phyloP scores from a whole-genome alignment of 2,888 invertebrate genomes.

The Trichogramma evanescens region DNA sequence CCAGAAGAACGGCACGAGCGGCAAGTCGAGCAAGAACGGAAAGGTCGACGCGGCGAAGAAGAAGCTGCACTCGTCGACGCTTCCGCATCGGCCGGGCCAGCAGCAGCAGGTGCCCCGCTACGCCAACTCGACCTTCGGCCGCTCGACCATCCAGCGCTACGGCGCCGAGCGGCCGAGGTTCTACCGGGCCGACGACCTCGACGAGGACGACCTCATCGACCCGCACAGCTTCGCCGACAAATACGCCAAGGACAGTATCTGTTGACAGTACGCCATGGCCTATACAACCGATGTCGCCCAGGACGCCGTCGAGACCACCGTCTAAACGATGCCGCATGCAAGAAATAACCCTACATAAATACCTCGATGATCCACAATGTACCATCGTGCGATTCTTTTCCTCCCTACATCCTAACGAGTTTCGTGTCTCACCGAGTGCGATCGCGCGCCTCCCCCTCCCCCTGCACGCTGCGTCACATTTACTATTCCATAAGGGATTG shows the following conservation, averaged over 20 bases:
- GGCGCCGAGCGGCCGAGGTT: constrained; percentile 3
- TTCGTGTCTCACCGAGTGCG: too few relatives aligned
- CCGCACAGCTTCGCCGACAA: constrained; percentile 30
- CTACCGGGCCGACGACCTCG: not conserved
- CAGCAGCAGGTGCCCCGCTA: constrained; percentile 19
- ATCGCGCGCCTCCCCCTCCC: too few relatives aligned
- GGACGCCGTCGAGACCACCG: constrained; percentile 41
- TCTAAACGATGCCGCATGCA: constrained; percentile 29
- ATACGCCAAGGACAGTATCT: constrained; percentile 64
- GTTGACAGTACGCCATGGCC: constrained; percentile 58
- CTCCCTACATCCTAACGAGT: too few relatives aligned
- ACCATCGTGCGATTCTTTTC: too few relatives aligned
- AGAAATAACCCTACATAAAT: not conserved
- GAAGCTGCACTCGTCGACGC: not conserved
- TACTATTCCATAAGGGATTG: too few relatives aligned
- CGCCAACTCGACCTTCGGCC: constrained; percentile 14
- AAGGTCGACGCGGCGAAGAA: constrained; percentile 28
- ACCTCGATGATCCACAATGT: not conserved
- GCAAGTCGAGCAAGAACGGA: constrained; percentile 44
- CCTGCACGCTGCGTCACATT: too few relatives aligned
- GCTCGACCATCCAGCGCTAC: constrained; percentile 24
- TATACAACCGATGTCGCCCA: constrained; percentile 18
- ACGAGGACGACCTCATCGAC: constrained; percentile 12
- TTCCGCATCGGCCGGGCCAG: constrained; percentile 39
- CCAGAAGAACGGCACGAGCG: constrained; percentile 55